Evolutionary conservation across 2,797 vertebrate genomes (phyloP), one percentile per base, ranked within the genome.

Genomic region (Salmo trutta): DNA sequence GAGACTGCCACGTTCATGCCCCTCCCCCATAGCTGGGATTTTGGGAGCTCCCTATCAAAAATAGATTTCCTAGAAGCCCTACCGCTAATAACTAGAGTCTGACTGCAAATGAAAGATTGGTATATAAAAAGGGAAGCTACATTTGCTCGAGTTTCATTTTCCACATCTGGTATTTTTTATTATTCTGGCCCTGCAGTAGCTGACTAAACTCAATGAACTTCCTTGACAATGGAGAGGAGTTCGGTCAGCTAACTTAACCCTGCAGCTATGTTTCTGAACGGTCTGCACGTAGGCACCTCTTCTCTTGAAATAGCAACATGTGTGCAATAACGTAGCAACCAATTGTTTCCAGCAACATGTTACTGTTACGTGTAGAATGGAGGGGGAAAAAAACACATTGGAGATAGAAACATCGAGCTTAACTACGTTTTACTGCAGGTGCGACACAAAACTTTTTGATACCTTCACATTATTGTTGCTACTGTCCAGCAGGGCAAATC

Each of bases 1-100:
- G 14, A 71, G 59, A 81, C 70, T 85, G 84, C 84, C 84, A 85
- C 84, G 84, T 85, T 74, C 17, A 21, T 71, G 73, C 83, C 68
- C 75, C 69, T 62, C 79, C 81, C 77, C 80, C 70, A 70, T 54
- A 15, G 70, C 56, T 29, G 70, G 75, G 7, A 47, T 52, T 14
- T 71, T 5, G 24, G 27, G 66, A 75, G 36, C 53, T n/a, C 21
- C 52, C 54, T 36, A 64, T 47, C 15, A 51, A 27, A 24, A 36
- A 52, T 12, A 33, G 6, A 1, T 5, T 54, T 15, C 16, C 17
- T 71, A 7, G 10, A 8, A 31, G 6, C 24, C 16, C 10, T 47
- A 47, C 36, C 6, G 7, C 1, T 6, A 41, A 41, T 47, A 47
- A 47, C 41, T 10, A 47, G 41, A 47, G 41, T 47, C 41, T 47